Base-by-base conservation (phyloP, 2,797 vertebrate genomes). In the Clarias fuscus region DNA sequence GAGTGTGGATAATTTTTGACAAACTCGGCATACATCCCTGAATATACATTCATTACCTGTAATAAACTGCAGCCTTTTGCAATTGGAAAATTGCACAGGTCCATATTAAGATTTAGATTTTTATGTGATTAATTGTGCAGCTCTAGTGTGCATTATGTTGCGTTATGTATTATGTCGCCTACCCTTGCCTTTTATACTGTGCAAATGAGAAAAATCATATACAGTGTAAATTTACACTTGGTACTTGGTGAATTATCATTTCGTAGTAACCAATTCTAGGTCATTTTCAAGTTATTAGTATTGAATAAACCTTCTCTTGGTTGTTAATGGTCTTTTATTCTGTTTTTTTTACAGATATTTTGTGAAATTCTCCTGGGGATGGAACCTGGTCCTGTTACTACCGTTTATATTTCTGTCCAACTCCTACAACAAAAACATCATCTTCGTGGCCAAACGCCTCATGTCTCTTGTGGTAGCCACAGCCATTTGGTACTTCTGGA, bases 351-450 rank as follows among this genome's bases (percentile, higher is more conserved):
- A 70, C 94, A 99, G 98, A 7, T 99, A 97, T 88, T 98, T 99
- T 80, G 98, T 99, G 86, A 99, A 99, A 92, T 0, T 98, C 83
- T 97, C 97, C 78, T 99, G 98, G 98, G 97, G 95, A 7, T 99
- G 98, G 98, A 99, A 97, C 0, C 88, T 99, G 90, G 91, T 94
- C 84, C 95, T 99, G 61, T 95, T 99, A 71, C 93, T 97, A 7
- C 98, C 97, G 20, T 99, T 99, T 94, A 92, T 99, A 11, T 65
- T 93, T 11, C 91, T 98, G 67, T 97, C 95, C 91, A 96, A 96
- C 91, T 95, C 94, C 3, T 91, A 93, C 80, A 91, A 90, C 0
- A 89, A 86, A 89, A 96, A 90, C 3, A 7, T 85, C 1, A 27
- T 88, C 87, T 93, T 91, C 80, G 95, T 95, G 17, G 84, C 94